Conservation (phyloP, 2,797 vertebrate species). For the Gallinago solitaria region DNA sequence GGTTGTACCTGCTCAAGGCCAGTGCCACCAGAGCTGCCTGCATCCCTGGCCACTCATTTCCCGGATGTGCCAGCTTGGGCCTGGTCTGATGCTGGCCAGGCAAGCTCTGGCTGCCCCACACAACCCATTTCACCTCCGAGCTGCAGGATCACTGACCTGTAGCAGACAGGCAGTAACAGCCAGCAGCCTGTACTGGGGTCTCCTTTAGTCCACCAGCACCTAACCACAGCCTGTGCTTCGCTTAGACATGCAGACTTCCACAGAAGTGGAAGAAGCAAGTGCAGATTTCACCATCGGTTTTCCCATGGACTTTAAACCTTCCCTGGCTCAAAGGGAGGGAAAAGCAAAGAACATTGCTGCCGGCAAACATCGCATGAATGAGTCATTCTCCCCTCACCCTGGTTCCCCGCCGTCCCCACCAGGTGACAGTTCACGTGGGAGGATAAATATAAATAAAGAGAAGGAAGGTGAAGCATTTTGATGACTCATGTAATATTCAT, state of each 20-base stretch:
- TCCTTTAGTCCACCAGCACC: background rate
- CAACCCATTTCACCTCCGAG: rapidly evolving
- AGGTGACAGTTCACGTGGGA: slow-evolving; percentile 4
- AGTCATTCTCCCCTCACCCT: background rate
- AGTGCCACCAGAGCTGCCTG: background rate
- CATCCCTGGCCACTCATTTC: background rate
- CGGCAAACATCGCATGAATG: background rate
- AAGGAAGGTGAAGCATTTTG: slow-evolving; percentile 26
- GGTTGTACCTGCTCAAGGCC: rapidly evolving
- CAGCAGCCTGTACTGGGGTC: background rate
- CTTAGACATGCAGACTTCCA: background rate
- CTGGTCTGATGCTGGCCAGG: rapidly evolving
- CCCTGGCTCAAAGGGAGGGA: background rate
- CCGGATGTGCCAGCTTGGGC: background rate
- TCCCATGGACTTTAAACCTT: background rate
- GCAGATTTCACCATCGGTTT: background rate
- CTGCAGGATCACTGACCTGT: too few species aligned
- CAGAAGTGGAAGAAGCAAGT: background rate
- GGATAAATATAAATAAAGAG: slow-evolving; percentile 48
- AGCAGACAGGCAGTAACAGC: background rate
- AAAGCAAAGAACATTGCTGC: background rate
- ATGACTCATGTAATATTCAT: slow-evolving; percentile 69
- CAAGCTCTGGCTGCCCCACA: background rate
- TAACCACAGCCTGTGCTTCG: background rate
- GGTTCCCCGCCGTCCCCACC: background rate